These are phyloP conservation scores for Drosophila parvula DNA, from an alignment of 1,140 invertebrate species.

Conservation along the genomic window DNA sequence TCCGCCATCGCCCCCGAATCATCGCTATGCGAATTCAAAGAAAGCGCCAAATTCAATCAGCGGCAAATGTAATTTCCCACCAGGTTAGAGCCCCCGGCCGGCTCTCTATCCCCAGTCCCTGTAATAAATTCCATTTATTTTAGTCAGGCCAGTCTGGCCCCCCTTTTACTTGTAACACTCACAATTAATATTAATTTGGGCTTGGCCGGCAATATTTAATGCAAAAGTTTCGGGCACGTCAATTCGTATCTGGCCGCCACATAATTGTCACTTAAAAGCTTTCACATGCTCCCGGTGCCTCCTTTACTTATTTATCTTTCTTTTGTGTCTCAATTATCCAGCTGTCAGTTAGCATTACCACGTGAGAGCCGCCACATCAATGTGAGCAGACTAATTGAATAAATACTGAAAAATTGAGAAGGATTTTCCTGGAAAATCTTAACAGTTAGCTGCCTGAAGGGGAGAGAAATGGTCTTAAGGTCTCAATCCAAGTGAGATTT, in stretches of 20 bases:
- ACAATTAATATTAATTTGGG: conserved; percentile 77
- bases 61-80: conserved; percentile 63
- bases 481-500: not conserved
- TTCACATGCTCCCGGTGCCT: conserved; percentile 64
- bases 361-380: conserved; percentile 18
- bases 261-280: conserved; percentile 81
- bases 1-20: not conserved
- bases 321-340: conserved; percentile 51
- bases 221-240: conserved; percentile 62
- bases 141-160: conserved; percentile 7
- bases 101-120: conserved; percentile 46
- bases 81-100: conserved; percentile 58
- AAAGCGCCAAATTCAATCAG: conserved; percentile 29
- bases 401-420: conserved; percentile 2
- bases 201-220: conserved; percentile 54
- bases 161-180: conserved; percentile 42
- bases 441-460: not conserved
- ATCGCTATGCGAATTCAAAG: conserved; percentile 13
- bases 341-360: conserved; percentile 46
- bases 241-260: conserved; percentile 44
- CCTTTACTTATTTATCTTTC: conserved; percentile 40
- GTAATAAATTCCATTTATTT: conserved; percentile 78
- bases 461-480: not conserved
- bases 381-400: not conserved
- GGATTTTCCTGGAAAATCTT: not conserved